Evolutionary conservation across 1,140 invertebrate genomes (phyloP).

Genomic region (Drosophila ironensis): DNA sequence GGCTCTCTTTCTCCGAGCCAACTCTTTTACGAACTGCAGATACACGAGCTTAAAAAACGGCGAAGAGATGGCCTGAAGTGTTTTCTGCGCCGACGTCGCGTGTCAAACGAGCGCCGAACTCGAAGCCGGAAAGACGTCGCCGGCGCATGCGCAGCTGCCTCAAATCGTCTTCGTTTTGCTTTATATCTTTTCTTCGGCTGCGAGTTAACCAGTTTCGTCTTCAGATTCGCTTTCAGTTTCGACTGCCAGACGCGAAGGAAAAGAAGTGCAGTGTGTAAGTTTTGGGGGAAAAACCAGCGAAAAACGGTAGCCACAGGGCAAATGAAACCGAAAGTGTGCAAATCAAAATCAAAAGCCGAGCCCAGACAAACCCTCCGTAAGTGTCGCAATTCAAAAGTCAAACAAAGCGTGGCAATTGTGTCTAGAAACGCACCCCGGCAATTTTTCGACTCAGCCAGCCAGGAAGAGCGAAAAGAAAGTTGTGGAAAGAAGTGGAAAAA

Average conservation of each 20-base stretch:
- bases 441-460: constrained; percentile 61
- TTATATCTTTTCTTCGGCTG: constrained; percentile 1
- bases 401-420: constrained; percentile 64
- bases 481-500: constrained; percentile 28
- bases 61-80: constrained; percentile 26
- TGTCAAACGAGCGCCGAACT: constrained; percentile 72
- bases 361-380: constrained; percentile 8
- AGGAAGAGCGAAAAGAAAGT: constrained; percentile 62
- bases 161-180: constrained; percentile 3
- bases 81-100: constrained; percentile 55
- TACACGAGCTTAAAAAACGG: too few relatives aligned
- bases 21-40: neutral
- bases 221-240: constrained; percentile 51
- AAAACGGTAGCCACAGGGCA: too few relatives aligned
- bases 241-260: constrained; percentile 19
- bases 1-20: neutral
- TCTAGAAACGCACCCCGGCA: constrained; percentile 28
- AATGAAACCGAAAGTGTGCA: constrained; percentile 65
- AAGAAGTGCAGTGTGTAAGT: constrained; percentile 39
- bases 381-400: constrained; percentile 42
- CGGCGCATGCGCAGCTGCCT: constrained; percentile 38
- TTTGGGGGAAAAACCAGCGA: constrained; percentile 11
- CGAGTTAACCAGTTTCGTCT: constrained; percentile 33
- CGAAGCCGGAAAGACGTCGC: constrained; percentile 65
- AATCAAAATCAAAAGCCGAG: constrained; percentile 53